Percentiles rank a stretch among this genome's conserved stretches.
Evolutionary conservation across 1,140 invertebrate species (phyloP).

Genomic region (Lethrus apterus): DNA sequence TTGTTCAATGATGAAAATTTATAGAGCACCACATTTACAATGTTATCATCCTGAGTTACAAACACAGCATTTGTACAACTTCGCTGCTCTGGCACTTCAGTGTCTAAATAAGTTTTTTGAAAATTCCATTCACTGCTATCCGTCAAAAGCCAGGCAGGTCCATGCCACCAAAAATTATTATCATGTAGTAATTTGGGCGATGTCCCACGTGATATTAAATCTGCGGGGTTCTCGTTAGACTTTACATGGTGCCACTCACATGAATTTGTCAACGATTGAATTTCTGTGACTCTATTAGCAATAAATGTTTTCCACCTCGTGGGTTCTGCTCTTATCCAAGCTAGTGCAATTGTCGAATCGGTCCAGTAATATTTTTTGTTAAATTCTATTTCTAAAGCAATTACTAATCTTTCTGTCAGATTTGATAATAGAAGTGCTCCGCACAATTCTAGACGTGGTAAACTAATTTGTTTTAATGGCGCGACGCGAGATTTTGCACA

Average conservation of each 20-base stretch:
- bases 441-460: conserved; percentile 38
- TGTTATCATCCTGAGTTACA: too few species aligned
- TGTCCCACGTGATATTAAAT: conserved; percentile 23
- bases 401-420: background rate
- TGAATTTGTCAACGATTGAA: conserved; percentile 23
- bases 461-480: conserved; percentile 32
- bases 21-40: too few species aligned
- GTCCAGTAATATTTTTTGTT: background rate
- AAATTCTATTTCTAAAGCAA: background rate
- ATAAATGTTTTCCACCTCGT: conserved; percentile 34
- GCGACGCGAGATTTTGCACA: conserved; percentile 36
- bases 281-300: conserved; percentile 29
- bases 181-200: conserved; percentile 15
- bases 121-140: background rate
- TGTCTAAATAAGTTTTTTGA: too few species aligned
- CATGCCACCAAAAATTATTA: conserved; percentile 24
- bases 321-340: too few species aligned
- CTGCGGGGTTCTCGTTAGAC: conserved; percentile 28
- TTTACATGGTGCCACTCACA: conserved; percentile 28
- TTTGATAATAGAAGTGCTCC: conserved; percentile 28
- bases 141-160: conserved; percentile 23
- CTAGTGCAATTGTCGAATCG: background rate
- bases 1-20: background rate
- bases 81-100: too few species aligned
- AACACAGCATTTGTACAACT: too few species aligned